phyloP scores from a whole-genome alignment of 1,140 invertebrate species.

The Oedothorax gibbosus region DNA sequence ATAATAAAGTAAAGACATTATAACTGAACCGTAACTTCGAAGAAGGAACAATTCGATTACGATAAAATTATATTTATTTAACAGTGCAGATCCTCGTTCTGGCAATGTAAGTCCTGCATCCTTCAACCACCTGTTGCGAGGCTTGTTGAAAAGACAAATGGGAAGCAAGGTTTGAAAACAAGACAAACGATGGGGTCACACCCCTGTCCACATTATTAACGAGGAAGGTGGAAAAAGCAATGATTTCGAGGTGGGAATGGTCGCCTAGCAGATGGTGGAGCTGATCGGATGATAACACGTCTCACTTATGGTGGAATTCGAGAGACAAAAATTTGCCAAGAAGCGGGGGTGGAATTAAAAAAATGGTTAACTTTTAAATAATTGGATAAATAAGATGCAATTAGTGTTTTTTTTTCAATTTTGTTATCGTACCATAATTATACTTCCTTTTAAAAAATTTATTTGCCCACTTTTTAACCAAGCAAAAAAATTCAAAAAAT shows the following conservation, averaged over 20 bases:
- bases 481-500: too few species aligned
- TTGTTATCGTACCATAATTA: not conserved
- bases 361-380: not conserved
- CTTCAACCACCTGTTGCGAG: conserved; percentile 16
- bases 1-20: too few species aligned
- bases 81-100: too few species aligned
- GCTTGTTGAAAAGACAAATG: not conserved
- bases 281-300: conserved; percentile 7
- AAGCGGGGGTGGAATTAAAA: not conserved
- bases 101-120: not conserved
- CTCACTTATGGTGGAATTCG: not conserved
- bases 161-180: not conserved
- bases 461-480: too few species aligned
- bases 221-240: conserved; percentile 36
- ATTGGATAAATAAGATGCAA: not conserved
- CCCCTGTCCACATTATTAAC: conserved; percentile 39
- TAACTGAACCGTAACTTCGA: too few species aligned
- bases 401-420: not conserved
- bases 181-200: conserved; percentile 31
- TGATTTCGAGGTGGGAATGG: not conserved
- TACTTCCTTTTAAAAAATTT: not conserved
- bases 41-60: too few species aligned
- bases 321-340: not conserved
- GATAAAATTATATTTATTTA: too few species aligned
- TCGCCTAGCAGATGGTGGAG: conserved; percentile 23